Evolutionary conservation across 2,113 vertebrate species (phyloP).

Genomic region (Glareola pratincola): DNA sequence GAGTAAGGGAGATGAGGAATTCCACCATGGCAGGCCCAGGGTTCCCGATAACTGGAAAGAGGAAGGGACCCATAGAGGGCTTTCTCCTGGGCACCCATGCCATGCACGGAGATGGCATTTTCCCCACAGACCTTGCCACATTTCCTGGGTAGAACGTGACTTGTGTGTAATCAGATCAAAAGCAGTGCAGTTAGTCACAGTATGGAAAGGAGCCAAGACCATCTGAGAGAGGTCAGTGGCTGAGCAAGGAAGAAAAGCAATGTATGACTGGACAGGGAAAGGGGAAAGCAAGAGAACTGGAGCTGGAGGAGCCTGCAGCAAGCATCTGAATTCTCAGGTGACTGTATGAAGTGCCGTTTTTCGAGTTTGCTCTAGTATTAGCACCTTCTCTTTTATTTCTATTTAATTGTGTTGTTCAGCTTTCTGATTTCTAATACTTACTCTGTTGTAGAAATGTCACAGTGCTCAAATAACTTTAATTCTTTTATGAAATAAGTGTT

Average conservation of each 20-base stretch:
- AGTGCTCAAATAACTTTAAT: background rate
- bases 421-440: background rate
- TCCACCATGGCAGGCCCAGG: fast-evolving
- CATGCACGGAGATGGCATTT: background rate
- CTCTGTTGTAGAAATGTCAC: background rate
- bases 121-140: background rate
- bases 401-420: background rate
- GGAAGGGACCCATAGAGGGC: fast-evolving
- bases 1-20: background rate
- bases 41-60: background rate
- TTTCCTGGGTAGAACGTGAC: background rate
- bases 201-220: background rate
- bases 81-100: background rate
- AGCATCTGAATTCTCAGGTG: background rate
- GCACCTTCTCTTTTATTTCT: background rate
- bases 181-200: background rate
- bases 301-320: background rate
- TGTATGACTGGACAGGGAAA: background rate
- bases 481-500: background rate
- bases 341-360: background rate
- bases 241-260: background rate
- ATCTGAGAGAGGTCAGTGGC: background rate
- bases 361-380: background rate
- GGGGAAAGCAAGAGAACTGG: background rate
- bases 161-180: background rate